Evolutionary conservation across 2,888 invertebrate species (phyloP).

Genomic region (Acanthopleura granulata): DNA sequence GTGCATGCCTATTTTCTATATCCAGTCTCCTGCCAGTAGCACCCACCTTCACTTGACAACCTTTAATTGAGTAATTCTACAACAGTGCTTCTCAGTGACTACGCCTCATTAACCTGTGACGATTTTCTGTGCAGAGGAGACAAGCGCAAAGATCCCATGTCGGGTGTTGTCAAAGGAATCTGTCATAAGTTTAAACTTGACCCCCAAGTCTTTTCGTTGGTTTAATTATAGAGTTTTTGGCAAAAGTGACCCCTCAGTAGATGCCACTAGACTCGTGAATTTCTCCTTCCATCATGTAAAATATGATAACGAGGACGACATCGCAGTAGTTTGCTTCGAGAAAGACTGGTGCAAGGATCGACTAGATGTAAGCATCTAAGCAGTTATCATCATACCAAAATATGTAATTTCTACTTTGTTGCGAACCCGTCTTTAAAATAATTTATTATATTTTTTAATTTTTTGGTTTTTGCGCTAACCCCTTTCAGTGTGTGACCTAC

Average conservation of each 20-base stretch:
- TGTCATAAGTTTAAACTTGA: not conserved
- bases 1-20: not conserved
- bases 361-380: no score
- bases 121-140: not conserved
- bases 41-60: no score
- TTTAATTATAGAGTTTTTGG: not conserved
- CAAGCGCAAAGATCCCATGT: not conserved
- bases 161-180: not conserved
- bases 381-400: no score
- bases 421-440: no score
- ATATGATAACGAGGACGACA: constrained; percentile 4
- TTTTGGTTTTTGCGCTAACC: no score
- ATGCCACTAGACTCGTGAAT: not conserved
- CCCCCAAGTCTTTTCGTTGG: not conserved
- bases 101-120: no score
- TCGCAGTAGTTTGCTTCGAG: not conserved
- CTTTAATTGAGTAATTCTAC: no score
- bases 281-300: not conserved
- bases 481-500: no score
- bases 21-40: not conserved
- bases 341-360: not conserved
- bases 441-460: no score
- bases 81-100: no score
- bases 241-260: constrained; percentile 1
- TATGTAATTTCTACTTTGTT: no score